Percentiles rank a stretch among this genome's conserved stretches.
Evolutionary conservation across 2,797 vertebrate genomes (phyloP).

Genomic region (Lepidocolaptes lacrymiger): DNA sequence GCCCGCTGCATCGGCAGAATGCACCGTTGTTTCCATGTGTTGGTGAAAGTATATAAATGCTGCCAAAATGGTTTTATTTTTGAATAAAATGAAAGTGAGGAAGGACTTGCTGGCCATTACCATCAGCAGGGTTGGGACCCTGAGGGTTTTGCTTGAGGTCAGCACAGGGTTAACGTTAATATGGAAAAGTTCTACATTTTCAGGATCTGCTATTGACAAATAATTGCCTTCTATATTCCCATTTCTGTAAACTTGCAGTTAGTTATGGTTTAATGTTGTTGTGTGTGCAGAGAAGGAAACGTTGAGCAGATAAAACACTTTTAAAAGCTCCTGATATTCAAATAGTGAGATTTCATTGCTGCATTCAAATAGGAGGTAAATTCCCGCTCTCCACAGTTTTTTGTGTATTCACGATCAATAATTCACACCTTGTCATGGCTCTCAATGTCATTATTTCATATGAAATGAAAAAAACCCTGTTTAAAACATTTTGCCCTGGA

Average conservation of each 20-base stretch:
- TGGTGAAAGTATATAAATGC: neutral
- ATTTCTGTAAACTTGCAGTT: neutral
- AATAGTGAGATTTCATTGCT: neutral
- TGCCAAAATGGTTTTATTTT: neutral
- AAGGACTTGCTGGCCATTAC: neutral
- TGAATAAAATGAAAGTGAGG: accelerated
- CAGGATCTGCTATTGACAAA: neutral
- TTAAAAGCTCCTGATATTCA: neutral
- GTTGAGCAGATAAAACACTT: neutral
- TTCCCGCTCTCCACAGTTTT: neutral
- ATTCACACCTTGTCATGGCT: neutral
- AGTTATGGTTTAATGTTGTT: accelerated
- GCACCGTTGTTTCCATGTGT: accelerated
- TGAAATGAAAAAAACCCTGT: neutral
- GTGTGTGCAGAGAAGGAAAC: neutral
- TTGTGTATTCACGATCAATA: neutral
- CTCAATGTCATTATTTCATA: neutral
- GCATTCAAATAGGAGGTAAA: neutral
- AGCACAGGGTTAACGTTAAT: neutral
- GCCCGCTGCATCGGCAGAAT: neutral
- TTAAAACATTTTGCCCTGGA: neutral
- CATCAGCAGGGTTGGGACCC: neutral
- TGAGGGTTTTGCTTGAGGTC: neutral
- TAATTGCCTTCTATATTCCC: accelerated
- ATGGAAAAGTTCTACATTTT: neutral